phyloP scores from a whole-genome alignment of 1,140 invertebrate genomes.

The Drosophila ercepeae region DNA sequence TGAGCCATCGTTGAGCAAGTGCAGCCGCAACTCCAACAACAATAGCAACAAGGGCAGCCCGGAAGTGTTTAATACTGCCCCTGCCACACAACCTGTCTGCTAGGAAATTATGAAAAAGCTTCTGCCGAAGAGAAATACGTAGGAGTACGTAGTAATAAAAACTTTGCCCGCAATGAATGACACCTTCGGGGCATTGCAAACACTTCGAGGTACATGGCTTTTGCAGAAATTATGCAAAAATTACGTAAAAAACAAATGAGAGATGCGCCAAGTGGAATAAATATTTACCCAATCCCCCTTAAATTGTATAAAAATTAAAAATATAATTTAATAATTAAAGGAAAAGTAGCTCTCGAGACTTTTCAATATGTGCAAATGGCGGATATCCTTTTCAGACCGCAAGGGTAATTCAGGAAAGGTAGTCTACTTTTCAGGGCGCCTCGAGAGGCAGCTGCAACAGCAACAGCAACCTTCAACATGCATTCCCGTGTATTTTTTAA shows the following conservation, averaged over 20 bases:
- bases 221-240: constrained; percentile 18
- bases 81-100: constrained; percentile 4
- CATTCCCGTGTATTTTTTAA: constrained; percentile 45
- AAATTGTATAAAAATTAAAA: neutral
- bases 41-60: constrained; percentile 11
- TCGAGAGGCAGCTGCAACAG: constrained; percentile 5
- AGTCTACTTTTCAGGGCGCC: constrained; percentile 24
- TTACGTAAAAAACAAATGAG: constrained; percentile 25
- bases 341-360: neutral
- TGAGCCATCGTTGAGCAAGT: constrained; percentile 48
- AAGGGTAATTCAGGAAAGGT: neutral
- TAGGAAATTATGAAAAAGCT: constrained; percentile 18
- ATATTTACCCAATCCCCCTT: too few relatives aligned
- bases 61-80: constrained; percentile 35
- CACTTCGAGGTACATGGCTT: constrained; percentile 23
- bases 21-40: constrained; percentile 5
- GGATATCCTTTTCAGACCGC: neutral
- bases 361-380: neutral
- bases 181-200: constrained; percentile 41
- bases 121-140: constrained; percentile 1
- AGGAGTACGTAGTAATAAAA: constrained; percentile 31
- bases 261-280: constrained; percentile 8
- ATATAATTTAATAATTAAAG: neutral
- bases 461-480: constrained; percentile 4
- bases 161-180: constrained; percentile 48